Base-by-base conservation (phyloP, 2,888 invertebrate genomes). In the Tetanocera ferruginea region DNA sequence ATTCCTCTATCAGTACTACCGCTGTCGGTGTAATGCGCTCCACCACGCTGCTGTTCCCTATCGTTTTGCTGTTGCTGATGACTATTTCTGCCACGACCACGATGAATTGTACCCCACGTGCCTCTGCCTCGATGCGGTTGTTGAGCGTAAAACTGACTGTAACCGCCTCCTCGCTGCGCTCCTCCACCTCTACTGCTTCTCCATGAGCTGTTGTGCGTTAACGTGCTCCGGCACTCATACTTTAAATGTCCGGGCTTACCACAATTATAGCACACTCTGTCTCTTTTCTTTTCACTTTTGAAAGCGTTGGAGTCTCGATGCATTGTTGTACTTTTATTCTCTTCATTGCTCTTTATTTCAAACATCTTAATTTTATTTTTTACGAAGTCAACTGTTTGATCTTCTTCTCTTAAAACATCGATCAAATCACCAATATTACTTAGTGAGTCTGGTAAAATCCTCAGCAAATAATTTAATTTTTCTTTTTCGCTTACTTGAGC, bases 391-490 rank as follows among this genome's bases (percentile, higher is more conserved):
- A 76, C 71, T 9, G 78, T 76, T 76, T 28, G 28, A 52, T 78
- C 78, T 55, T 37, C 57, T 74, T 60, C 66, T 17, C 5, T 17
- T 23, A 79, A 67, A 9, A 76, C 73, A 72, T 79, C 79, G 5
- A 79, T 69, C 34, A 79, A 73, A 51, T 77, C 76, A 28, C 76
- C 76, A 57, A 79, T 79, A 37, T 76, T 57, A 66, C 76, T 78
- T 8, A 37, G 34, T 52, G 76, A 55, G 14, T n/a, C n/a, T n/a
- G 79, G 79, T 19, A 79, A 57, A n/a, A 69, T 43, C 55, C 37
- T 79, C 23, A 79, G 55, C 31, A 79, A 19, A 64, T 76, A 79
- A 37, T 57, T 72, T 8, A 79, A n/a, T 73, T 79, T 76, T 66
- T 79, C 76, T 64, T 72, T 31, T 72, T 76, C 76, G 37, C 4